Evolutionary conservation across 2,888 invertebrate genomes (phyloP), one percentile per base, ranked within the genome.

Genomic region (Cantharis rufa): DNA sequence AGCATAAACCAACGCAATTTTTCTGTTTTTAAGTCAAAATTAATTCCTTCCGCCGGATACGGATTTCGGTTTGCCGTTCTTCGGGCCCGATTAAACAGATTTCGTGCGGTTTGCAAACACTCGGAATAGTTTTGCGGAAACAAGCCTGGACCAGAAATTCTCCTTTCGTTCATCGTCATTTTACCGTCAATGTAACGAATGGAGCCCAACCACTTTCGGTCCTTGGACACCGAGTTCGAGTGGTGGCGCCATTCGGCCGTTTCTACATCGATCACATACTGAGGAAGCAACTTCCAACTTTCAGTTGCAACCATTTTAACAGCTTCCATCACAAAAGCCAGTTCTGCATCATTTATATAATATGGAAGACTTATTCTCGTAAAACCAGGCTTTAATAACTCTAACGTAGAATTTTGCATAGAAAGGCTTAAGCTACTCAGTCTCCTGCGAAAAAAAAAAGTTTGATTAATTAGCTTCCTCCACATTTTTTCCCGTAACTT

Each of bases 221-320:
- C 96, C 84, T 94, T 93, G 80, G 94, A 93, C 5, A 94, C 91
- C 69, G 93, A 91, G 86, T 95, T 94, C 0, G 94, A 92, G 84
- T 94, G 93, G 85, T 97, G 96, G 78, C 94, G 92, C 96, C 97
- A 97, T 86, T 96, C 96, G 0, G 95, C 97, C 0, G 96, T 96
- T 85, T 96, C 94, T 5, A 94, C 92, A 85, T 96, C 95, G n/a
- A 96, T 92, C 10, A 93, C 91, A 86, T 97, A 97, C 86, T 96
- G 94, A 0, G 97, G 97, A 72, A 97, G 87, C 63, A 97, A 91
- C 84, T 95, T 95, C 95, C 96, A 96, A 0, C 94, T 97, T 89
- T 96, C 94, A 3, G 95, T 93, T 0, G 96, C 96, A 0, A 96
- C 95, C 93, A 96, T 94, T 86, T 94, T 93, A 15, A 97, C 89